A percentile compares a stretch with the other conserved stretches of the same genome.
These are phyloP conservation scores for Chloroclystis v-ata DNA, from an alignment of 2,888 invertebrate genomes.

Conservation along the genomic window DNA sequence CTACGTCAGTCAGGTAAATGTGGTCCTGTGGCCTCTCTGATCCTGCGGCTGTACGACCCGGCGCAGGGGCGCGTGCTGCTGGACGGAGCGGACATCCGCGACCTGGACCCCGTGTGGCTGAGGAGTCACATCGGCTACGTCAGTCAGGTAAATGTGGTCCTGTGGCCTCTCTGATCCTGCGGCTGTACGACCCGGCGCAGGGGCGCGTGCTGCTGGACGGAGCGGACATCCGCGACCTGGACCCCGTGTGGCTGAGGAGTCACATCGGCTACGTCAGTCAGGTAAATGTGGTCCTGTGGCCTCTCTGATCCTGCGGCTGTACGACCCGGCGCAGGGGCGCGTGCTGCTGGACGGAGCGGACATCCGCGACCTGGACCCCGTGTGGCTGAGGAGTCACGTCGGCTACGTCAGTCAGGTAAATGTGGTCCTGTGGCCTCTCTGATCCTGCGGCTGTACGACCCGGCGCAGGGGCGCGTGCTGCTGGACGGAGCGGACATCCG, in stretches of 20 bases:
- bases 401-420: slow-evolving; percentile 84
- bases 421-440: slow-evolving; percentile 83
- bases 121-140: too few relatives aligned
- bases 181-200: slow-evolving; percentile 89
- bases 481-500: slow-evolving; percentile 88
- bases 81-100: too few relatives aligned
- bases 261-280: slow-evolving; percentile 94
- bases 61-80: too few relatives aligned
- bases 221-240: slow-evolving; percentile 83
- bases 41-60: too few relatives aligned
- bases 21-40: too few relatives aligned
- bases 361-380: slow-evolving; percentile 85
- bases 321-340: slow-evolving; percentile 87
- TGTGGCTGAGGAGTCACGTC: slow-evolving; percentile 90
- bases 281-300: slow-evolving; percentile 88
- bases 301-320: slow-evolving; percentile 87
- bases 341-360: slow-evolving; percentile 87
- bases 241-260: slow-evolving; percentile 89
- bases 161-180: slow-evolving; percentile 87
- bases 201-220: slow-evolving; percentile 88
- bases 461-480: slow-evolving; percentile 81
- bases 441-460: slow-evolving; percentile 92
- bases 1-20: too few relatives aligned
- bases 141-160: too few relatives aligned
- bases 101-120: too few relatives aligned